Base-by-base conservation (phyloP, 2,797 vertebrate species). In the Coregonus suidteri region DNA sequence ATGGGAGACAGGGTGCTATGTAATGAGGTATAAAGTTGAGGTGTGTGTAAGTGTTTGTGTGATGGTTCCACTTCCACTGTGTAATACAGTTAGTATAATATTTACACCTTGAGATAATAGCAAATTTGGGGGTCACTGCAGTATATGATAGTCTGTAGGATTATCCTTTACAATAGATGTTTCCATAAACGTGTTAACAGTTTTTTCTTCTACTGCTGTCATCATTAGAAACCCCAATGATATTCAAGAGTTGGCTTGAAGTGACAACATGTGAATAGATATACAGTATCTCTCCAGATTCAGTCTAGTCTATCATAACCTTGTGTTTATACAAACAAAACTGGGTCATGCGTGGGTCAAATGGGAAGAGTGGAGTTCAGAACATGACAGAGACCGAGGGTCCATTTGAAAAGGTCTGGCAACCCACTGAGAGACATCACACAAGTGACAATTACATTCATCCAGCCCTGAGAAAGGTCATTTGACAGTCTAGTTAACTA, bases 401-500 rank as follows among this genome's bases (percentile, higher is more conserved):
- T 1, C 35, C 37, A 70, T 54, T 73, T 59, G 47, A 9, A 59
- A 34, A 35, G 7, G 16, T 35, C 53, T 59, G 9, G 6, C 25
- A 37, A 73, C 30, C 75, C 77, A 69, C 73, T 37, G 81, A 25
- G 75, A 84, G 69, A 67, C 79, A 83, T 62, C 82, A 73, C 73
- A 31, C 4, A 34, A 35, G 71, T 71, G 70, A 71, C 87, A 83
- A 86, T 90, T 85, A 77, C 79, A 77, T 85, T 85, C 83, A 90
- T 85, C 82, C 78, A 83, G 78, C 85, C 76, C 78, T 71, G 14
- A 59, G 75, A 87, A 87, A 90, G 84, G 83, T 89, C 76, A 79
- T 88, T 90, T 91, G 84, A 86, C 82, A 89, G 83, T 89, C 83
- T 82, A 79, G 78, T 84, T 90, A 88, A 87, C 86, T 83, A 87